Evolutionary conservation across 1,140 invertebrate species (phyloP).

Genomic region (Drosophila dunni): DNA sequence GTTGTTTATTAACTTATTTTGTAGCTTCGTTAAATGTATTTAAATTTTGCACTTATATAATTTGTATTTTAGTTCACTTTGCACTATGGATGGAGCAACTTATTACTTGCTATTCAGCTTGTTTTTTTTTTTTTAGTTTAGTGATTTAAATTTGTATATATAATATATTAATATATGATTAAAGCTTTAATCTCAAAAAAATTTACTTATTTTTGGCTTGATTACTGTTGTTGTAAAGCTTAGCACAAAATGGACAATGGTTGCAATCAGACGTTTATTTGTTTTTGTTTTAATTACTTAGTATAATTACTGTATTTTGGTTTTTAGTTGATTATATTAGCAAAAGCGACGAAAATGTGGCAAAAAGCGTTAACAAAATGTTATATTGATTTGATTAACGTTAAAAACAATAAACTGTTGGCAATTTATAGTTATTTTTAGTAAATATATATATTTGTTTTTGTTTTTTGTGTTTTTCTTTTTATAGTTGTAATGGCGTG

Average conservation of each 20-base stretch:
- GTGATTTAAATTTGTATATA: background rate
- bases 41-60: slow-evolving; percentile 5
- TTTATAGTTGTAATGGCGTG: background rate
- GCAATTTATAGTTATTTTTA: slow-evolving; percentile 6
- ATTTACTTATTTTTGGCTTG: slow-evolving; percentile 17
- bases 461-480: slow-evolving; percentile 11
- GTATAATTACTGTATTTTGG: background rate
- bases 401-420: background rate
- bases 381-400: slow-evolving; percentile 24
- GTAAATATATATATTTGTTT: slow-evolving; percentile 9
- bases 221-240: slow-evolving; percentile 24
- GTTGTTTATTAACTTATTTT: slow-evolving; percentile 16
- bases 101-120: slow-evolving; percentile 41
- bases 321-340: slow-evolving; percentile 36
- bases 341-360: slow-evolving; percentile 56
- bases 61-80: slow-evolving; percentile 44
- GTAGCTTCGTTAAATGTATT: slow-evolving; percentile 2
- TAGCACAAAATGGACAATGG: slow-evolving; percentile 74
- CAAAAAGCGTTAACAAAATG: slow-evolving; percentile 49
- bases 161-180: slow-evolving; percentile 22
- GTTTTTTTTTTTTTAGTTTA: background rate
- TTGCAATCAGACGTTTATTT: slow-evolving; percentile 27
- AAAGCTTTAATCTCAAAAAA: slow-evolving; percentile 31
- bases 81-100: slow-evolving; percentile 67
- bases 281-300: slow-evolving; percentile 10